Percentiles rank a stretch among this genome's conserved stretches.
Evolutionary conservation across 2,888 invertebrate genomes (phyloP).

Genomic region (Sacculina carcini): DNA sequence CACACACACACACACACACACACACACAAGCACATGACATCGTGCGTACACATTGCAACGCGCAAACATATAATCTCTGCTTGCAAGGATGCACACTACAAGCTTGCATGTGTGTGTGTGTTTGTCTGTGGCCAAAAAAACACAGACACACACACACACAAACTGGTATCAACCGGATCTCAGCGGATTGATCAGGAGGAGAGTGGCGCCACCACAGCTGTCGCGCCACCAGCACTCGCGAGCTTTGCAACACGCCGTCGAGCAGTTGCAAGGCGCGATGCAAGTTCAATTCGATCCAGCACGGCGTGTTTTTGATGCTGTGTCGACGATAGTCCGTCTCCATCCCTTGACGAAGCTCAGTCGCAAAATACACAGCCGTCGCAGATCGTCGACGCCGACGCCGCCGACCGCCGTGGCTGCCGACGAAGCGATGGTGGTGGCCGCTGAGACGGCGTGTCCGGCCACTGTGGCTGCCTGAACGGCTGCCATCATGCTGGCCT

Average conservation of each 20-base stretch:
- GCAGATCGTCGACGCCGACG: slow-evolving; percentile 88
- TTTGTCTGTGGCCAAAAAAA: too few species aligned
- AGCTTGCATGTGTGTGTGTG: too few species aligned
- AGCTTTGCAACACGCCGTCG: slow-evolving; percentile 87
- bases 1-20: neutral
- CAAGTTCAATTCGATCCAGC: slow-evolving; percentile 81
- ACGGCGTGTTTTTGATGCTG: slow-evolving; percentile 95
- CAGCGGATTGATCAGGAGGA: too few species aligned
- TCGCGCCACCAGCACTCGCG: too few species aligned
- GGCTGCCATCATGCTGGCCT: slow-evolving; percentile 35
- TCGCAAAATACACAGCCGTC: slow-evolving; percentile 81
- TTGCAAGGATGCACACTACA: too few species aligned
- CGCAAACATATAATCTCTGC: too few species aligned
- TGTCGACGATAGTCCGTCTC: slow-evolving; percentile 92
- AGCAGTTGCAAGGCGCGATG: slow-evolving; percentile 84
- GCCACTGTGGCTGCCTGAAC: slow-evolving; percentile 97
- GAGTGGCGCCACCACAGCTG: too few species aligned
- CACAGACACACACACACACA: too few species aligned
- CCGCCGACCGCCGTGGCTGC: slow-evolving; percentile 64
- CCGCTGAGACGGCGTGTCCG: slow-evolving; percentile 37
- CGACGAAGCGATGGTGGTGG: slow-evolving; percentile 7
- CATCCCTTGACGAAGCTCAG: slow-evolving; percentile 99
- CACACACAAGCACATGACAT: neutral
- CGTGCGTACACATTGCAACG: too few species aligned
- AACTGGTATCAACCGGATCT: too few species aligned